Base-by-base conservation (phyloP, 2,888 invertebrate species). In the Scaptomyza cyrtandrae region DNA sequence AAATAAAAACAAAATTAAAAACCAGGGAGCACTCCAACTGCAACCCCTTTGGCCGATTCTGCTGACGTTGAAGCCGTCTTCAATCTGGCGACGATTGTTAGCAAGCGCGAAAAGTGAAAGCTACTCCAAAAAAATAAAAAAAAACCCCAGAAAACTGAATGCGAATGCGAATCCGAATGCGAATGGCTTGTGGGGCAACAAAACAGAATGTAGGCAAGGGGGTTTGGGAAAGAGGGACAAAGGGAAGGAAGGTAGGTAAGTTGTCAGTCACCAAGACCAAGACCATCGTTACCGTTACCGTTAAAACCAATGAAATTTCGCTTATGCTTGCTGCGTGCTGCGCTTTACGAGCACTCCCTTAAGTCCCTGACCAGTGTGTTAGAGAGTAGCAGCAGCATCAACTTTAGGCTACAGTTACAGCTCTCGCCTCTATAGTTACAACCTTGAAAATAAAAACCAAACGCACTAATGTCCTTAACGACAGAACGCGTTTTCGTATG, bases 281-380 rank as follows among this genome's bases (percentile, higher is more conserved):
- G 29, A 29, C 35, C 64, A 68, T 75, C 79, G 71, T 77, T 80
- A 65, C 64, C 83, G 69, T 83, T 83, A 88, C 64, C 83, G 69
- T 83, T 83, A 88, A 88, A 88, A 71, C 72, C 80, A 89, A 85
- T 89, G 83, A 85, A 87, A 87, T 82, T 82, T 89, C 88, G 85
- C 77, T 85, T 82, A 87, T 76, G 72, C 69, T 61, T 57, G 62
- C 59, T 75, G 71, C 55, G 71, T 70, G 57, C 75, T 66, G 74
- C 81, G 74, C 81, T 88, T 88, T 88, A 88, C 85, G 89, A 87
- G 81, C 61, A 35, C 46, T 75, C 71, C 76, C 76, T 61, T 4
- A 57, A 68, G 59, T 70, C 33, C 55, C 60, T 53, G n/a, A n/a
- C 19, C n/a, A 33, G 46, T 45, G 46, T 48, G 5, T 54, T 35